phyloP scores from a whole-genome alignment of 2,797 vertebrate genomes.

The Hydrocynus forskahlii region DNA sequence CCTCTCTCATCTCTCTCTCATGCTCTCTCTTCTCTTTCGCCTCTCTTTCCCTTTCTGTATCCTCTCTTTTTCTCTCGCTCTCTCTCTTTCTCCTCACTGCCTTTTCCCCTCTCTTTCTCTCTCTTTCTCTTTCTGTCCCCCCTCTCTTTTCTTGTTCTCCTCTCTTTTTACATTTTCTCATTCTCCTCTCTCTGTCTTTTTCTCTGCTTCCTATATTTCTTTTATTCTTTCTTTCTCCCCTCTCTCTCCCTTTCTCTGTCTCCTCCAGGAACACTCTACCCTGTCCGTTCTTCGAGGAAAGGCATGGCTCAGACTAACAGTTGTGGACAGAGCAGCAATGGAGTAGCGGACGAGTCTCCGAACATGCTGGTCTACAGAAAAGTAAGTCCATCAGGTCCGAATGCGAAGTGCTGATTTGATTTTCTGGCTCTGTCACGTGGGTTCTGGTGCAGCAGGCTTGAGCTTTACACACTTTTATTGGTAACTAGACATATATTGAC shows the following conservation, averaged over 20 bases:
- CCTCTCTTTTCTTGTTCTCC: no score
- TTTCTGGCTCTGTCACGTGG: background rate
- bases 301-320: conserved; percentile 86
- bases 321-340: conserved; percentile 84
- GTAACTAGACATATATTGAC: background rate
- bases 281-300: conserved; percentile 57
- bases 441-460: background rate
- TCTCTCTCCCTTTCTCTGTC: background rate
- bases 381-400: conserved; percentile 67
- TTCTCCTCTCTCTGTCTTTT: background rate
- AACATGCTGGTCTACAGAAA: conserved; percentile 90
- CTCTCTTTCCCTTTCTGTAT: background rate
- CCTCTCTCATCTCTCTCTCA: background rate
- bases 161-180: no score
- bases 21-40: background rate
- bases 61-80: background rate
- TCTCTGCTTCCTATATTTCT: conserved; percentile 31
- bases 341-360: conserved; percentile 85
- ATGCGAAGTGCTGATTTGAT: background rate
- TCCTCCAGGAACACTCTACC: conserved; percentile 66
- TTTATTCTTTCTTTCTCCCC: background rate
- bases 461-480: background rate
- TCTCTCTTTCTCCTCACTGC: background rate
- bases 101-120: background rate
- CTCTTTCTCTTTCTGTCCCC: conserved; percentile 53